Evolutionary conservation across 2,888 invertebrate genomes (phyloP).

Genomic region (Dorcus parallelipipedus): DNA sequence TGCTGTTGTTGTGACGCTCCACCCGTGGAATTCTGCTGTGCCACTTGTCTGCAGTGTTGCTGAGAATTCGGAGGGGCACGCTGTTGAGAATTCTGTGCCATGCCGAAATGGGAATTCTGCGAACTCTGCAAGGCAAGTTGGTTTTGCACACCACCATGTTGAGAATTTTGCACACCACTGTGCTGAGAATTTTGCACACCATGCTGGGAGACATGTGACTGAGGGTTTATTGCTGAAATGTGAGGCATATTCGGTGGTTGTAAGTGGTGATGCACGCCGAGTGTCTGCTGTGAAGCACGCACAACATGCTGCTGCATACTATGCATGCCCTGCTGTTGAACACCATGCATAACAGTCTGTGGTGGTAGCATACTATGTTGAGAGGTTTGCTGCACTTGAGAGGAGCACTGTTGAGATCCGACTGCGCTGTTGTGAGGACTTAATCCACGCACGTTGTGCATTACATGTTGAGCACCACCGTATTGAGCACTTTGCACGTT

Average conservation of each 20-base stretch:
- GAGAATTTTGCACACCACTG: not conserved
- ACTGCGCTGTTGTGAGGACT: not conserved
- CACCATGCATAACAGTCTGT: no score
- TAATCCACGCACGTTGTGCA: no score
- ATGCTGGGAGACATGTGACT: not conserved
- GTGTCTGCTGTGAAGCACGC: not conserved
- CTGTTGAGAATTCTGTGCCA: constrained; percentile 1
- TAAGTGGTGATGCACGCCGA: not conserved
- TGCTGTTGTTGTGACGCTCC: not conserved
- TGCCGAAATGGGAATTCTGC: constrained; percentile 3
- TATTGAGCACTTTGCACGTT: no score
- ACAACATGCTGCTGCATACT: no score
- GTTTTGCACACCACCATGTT: not conserved
- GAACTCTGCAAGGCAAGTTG: not conserved
- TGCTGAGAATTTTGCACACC: not conserved
- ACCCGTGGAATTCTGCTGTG: not conserved
- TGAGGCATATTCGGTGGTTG: not conserved
- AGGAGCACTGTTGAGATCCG: not conserved
- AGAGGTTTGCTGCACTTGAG: no score
- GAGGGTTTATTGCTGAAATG: not conserved
- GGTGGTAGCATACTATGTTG: no score
- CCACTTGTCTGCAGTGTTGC: constrained; percentile 11
- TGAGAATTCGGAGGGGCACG: constrained; percentile 2
- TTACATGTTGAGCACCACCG: no score
- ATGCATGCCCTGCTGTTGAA: no score